A percentile compares a stretch with the other conserved stretches of the same genome.
phyloP scores from a whole-genome alignment of 2,888 invertebrate species.

The Herminia tarsipennalis region DNA sequence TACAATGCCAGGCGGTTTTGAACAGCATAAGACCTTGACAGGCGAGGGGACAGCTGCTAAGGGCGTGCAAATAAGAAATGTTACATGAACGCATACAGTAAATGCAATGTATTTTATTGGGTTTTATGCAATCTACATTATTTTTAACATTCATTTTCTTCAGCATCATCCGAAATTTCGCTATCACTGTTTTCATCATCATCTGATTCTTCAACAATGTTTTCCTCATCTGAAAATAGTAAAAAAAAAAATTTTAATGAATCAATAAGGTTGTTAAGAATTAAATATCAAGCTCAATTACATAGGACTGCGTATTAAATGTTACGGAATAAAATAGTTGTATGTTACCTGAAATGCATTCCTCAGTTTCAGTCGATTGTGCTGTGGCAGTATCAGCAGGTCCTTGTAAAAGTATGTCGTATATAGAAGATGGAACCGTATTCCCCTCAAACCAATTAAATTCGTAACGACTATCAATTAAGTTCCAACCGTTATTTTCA shows the following conservation, averaged over 20 bases:
- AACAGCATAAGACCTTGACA: too few species aligned
- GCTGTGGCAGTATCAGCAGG: background rate
- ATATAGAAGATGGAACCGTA: constrained; percentile 10
- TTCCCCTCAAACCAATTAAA: constrained; percentile 20
- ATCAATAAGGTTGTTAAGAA: background rate
- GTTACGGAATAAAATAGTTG: background rate
- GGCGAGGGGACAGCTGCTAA: too few species aligned
- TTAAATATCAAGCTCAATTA: background rate
- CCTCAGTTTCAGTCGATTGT: background rate
- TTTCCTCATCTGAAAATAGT: background rate
- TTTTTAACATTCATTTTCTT: too few species aligned
- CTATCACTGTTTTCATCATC: background rate
- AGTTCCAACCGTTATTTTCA: constrained; percentile 22
- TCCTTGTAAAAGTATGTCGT: constrained; percentile 16
- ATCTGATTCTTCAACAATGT: background rate
- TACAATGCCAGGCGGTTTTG: too few species aligned
- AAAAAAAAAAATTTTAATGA: background rate
- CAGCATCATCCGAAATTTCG: too few species aligned
- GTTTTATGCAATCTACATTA: too few species aligned
- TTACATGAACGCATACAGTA: too few species aligned
- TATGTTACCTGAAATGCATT: background rate
- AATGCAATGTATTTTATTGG: too few species aligned
- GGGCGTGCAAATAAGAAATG: too few species aligned
- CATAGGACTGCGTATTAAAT: background rate
- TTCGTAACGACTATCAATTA: constrained; percentile 10